Evolutionary conservation across 1,140 invertebrate genomes (phyloP).

Genomic region (Phymorhynchus buccinoides): DNA sequence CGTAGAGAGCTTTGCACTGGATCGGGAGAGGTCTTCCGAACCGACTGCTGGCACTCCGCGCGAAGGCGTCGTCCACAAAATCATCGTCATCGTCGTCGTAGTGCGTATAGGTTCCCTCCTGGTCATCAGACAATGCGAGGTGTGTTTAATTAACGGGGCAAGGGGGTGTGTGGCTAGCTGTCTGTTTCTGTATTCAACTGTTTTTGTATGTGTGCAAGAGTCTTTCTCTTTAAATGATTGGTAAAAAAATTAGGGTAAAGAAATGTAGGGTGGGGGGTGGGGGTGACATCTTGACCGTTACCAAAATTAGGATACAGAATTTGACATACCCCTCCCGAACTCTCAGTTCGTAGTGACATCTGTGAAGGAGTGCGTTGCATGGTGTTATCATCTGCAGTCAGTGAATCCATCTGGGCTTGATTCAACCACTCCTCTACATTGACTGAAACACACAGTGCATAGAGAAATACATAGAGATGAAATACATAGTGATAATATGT

Average conservation of each 20-base stretch:
- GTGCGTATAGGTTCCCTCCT: constrained; percentile 66
- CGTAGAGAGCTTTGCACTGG: constrained; percentile 66
- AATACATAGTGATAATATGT: too few species aligned
- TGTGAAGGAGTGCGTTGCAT: constrained; percentile 79
- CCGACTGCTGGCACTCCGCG: constrained; percentile 34
- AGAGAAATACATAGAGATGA: too few species aligned
- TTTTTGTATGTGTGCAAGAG: too few species aligned
- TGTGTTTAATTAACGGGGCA: constrained; percentile 41
- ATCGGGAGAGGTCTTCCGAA: constrained; percentile 54
- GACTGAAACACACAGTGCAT: constrained; percentile 76
- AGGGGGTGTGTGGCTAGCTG: too few species aligned
- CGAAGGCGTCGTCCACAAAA: constrained; percentile 69
- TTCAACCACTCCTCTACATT: constrained; percentile 93
- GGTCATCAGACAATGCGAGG: constrained; percentile 63
- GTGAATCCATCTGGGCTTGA: constrained; percentile 83
- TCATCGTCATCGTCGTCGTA: constrained; percentile 70
- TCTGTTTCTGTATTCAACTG: too few species aligned
- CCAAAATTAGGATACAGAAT: too few species aligned
- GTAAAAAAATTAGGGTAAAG: too few species aligned
- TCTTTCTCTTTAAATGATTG: too few species aligned
- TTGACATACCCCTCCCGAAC: constrained; percentile 79
- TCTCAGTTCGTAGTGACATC: constrained; percentile 78
- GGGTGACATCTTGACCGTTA: too few species aligned
- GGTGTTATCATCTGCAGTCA: constrained; percentile 64
- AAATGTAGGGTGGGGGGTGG: too few species aligned